Evolutionary conservation across 2,113 vertebrate species (phyloP), one percentile per base, ranked within the genome.

Genomic region (Psettodes erumei): DNA sequence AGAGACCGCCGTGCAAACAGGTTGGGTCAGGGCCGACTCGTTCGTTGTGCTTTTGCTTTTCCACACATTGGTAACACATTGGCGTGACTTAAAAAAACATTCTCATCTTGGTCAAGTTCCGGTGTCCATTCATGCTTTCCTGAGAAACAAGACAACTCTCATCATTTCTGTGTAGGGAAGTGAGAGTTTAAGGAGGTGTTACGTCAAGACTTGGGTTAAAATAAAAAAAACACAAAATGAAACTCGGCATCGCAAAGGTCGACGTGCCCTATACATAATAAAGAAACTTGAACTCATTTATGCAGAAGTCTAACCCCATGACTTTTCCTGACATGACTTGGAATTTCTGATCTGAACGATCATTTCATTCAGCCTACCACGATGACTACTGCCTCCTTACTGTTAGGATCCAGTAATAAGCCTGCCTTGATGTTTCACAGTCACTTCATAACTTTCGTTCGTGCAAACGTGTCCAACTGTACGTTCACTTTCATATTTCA

Each of bases 351-450:
- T 35, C 30, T 55, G 28, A 55, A 7, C 11, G 3, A 56, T 30
- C 18, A 32, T 1, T 51, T 2, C 3, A 8, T 28, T 8, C 0
- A 30, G 3, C 4, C 3, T 3, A 0, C 2, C 18, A 1, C 0
- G 2, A 28, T 50, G 58, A 37, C 37, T 54, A 11, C 5, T 10
- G 13, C 15, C 1, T 35, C 0, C 13, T 35, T 1, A 6, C 1
- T 13, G 2, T 33, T 67, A 2, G 6, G 32, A 35, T 11, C 25
- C 5, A 6, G 6, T 3, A 3, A 13, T 53, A 12, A 5, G 40
- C 0, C 25, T 11, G 32, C 12, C 10, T 1, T 23, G 9, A 10
- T 6, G 5, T 53, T 53, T 6, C n/a, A n/a, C 30, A 55, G 9
- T 27, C 2, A 32, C 6, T 43, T 30, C 2, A 4, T 1, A 21